Conservation (phyloP, 2,113 vertebrate genomes). For the Salvelinus fontinalis region DNA sequence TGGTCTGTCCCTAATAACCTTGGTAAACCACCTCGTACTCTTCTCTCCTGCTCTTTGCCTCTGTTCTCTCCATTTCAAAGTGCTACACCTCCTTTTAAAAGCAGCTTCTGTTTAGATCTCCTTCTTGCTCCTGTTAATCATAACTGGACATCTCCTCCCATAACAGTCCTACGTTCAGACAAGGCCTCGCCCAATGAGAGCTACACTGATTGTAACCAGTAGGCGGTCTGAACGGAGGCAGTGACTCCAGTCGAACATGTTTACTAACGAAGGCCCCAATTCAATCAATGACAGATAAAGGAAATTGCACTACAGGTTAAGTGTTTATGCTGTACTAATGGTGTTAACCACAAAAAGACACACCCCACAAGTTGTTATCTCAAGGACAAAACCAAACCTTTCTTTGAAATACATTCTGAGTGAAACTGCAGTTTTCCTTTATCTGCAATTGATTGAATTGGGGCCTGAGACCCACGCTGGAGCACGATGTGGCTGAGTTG, state of each 20-base stretch:
- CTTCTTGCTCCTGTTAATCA: conserved; percentile 19
- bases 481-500: conserved; percentile 27
- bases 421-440: background rate
- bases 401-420: no score
- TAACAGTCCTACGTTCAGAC: conserved; percentile 9
- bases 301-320: no score
- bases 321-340: no score
- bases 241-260: conserved; percentile 47
- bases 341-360: no score
- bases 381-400: no score
- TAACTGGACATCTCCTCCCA: background rate
- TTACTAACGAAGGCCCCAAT: background rate
- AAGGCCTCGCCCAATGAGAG: background rate
- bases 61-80: conserved; percentile 40
- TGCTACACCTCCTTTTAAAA: conserved; percentile 9
- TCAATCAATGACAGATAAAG: no score
- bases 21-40: conserved; percentile 93
- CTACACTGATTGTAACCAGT: conserved; percentile 5
- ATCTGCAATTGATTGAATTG: background rate
- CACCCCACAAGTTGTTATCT: no score
- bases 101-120: conserved; percentile 11
- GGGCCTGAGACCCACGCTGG: conserved; percentile 15
- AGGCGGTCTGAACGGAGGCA: conserved; percentile 54
- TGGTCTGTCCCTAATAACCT: conserved; percentile 96
- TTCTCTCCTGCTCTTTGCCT: conserved; percentile 62